Evolutionary conservation across 2,113 vertebrate species (phyloP), one percentile per base, ranked within the genome.

Genomic region (Pomatostomus ruficeps): DNA sequence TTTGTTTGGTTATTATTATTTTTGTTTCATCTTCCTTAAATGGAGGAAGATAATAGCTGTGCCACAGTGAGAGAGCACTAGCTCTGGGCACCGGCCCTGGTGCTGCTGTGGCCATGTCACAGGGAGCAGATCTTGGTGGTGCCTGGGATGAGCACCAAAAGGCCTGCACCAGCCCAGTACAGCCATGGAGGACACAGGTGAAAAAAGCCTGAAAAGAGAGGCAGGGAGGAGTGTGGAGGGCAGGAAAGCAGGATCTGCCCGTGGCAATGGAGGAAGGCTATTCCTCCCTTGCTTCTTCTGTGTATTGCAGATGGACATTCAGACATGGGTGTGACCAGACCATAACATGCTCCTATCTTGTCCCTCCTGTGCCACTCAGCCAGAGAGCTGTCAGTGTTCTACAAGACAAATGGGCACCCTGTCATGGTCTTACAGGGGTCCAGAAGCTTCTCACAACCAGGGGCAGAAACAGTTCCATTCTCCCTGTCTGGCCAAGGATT

Each of bases 101-200:
- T 74, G 55, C 16, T 79, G 38, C 40, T 31, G 23, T 13, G 28
- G 19, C 29, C 29, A 6, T 26, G 28, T 28, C 55, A 76, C 48
- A 70, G 54, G 31, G 48, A 55, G 12, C 24, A 74, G 31, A 58
- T 11, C 11, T 14, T 68, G 40, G 19, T 59, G 28, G 28, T 74
- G 35, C 36, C 55, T 28, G 22, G 14, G 6, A 54, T 5, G 7
- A 23, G 19, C 58, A 52, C 16, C 16, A 33, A 65, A 58, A 48
- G 5, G 25, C 6, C 28, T 49, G 42, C 0, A 1, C 10, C 23
- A 89, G 58, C 5, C 35, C 28, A 31, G 72, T 29, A 18, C 1
- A 2, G 4, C 40, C 55, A 35, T 40, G 6, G 11, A 52, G 23
- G 8, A 42, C 29, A 17, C 0, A 3, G 4, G 28, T 25, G 46